Evolutionary conservation across 2,888 invertebrate species (phyloP).

Genomic region (Neoaliturus tenellus): DNA sequence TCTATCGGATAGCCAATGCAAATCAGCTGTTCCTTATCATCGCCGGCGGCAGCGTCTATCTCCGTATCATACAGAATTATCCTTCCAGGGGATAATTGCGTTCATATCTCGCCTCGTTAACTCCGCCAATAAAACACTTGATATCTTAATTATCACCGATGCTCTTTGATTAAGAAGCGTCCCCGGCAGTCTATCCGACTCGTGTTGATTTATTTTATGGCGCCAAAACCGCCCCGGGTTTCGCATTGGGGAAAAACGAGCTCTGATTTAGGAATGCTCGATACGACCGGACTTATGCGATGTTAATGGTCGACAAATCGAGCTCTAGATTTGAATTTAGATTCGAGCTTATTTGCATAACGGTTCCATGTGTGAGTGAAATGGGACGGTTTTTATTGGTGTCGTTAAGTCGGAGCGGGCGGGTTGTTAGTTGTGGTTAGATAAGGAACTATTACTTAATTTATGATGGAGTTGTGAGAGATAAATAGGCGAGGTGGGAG

Average conservation of each 20-base stretch:
- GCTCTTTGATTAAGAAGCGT: constrained; percentile 1
- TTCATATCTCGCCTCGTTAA: background rate
- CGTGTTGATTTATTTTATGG: constrained; percentile 27
- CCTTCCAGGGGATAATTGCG: background rate
- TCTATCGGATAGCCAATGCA: background rate
- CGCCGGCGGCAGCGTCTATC: background rate
- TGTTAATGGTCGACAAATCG: background rate
- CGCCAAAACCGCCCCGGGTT: constrained; percentile 10
- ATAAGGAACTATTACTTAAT: background rate
- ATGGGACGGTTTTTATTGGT: constrained; percentile 8
- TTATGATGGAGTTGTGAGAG: background rate
- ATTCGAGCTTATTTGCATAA: constrained; percentile 2
- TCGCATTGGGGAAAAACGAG: background rate
- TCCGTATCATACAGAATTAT: background rate
- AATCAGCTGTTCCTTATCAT: background rate
- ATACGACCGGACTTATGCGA: background rate
- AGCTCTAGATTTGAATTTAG: constrained; percentile 30
- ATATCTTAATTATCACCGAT: constrained; percentile 44
- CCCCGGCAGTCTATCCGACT: background rate
- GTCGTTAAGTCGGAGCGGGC: background rate
- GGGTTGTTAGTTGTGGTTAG: background rate
- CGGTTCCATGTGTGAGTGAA: constrained; percentile 26
- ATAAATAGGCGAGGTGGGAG: no score
- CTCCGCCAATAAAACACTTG: constrained; percentile 24
- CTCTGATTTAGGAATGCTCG: background rate